Base-by-base conservation (phyloP, 2,113 vertebrate species). In the Heteronetta atricapilla region DNA sequence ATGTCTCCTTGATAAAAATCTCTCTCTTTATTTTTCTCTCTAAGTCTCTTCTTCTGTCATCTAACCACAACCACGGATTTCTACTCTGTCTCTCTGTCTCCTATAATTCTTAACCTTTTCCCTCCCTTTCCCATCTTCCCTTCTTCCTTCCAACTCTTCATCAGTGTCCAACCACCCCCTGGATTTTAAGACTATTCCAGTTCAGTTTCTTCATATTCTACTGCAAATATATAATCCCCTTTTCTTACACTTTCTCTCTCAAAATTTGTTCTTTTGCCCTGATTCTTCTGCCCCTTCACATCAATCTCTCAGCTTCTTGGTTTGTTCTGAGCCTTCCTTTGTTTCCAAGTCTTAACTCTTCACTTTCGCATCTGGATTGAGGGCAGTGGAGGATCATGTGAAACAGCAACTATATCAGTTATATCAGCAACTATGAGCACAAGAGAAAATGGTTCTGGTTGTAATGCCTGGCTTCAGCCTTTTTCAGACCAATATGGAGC, bases 241-340 rank as follows among this genome's bases (percentile, higher is more conserved):
- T 89, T 79, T 90, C 80, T 79, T 60, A 48, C 46, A 87, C 29
- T 26, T 86, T 63, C 40, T 69, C 6, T 83, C 69, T 55, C n/a
- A 64, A 63, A 91, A 85, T 93, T 93, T 84, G 53, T 75, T 88
- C 79, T 95, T 95, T 94, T 50, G n/a, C 44, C 25, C 68, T 82
- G 52, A 3, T 90, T 90, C 86, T 86, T 93, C 52, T 44, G 73
- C 90, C 84, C 81, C 58, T 46, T 90, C 33, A 62, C 64, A 52
- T 13, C 68, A 79, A 93, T 64, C 53, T 85, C n/a, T 79, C 72
- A 52, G 38, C 19, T 79, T 87, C 53, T 25, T 76, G 38, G 25
- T 60, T 85, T 67, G 31, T 87, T 93, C 50, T 82, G 29, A 79
- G 89, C 33, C 28, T 88, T 87, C 84, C 22, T 77, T 70, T 40